Evolutionary conservation across 2,797 vertebrate species (phyloP).

Genomic region (Lutjanus argentimaculatus): DNA sequence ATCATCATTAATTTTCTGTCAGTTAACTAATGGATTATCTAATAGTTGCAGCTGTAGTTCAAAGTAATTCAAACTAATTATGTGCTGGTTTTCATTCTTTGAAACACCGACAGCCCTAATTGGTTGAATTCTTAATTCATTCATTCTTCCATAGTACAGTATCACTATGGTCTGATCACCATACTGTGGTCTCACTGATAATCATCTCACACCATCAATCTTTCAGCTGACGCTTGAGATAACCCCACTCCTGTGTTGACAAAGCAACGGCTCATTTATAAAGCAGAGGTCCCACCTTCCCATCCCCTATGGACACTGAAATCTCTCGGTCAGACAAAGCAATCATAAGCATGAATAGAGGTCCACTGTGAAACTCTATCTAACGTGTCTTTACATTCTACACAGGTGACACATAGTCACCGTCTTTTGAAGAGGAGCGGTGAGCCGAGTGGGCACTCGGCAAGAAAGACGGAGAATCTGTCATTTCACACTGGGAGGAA

Average conservation of each 20-base stretch:
- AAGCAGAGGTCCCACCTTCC: slow-evolving; percentile 75
- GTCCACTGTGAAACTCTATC: slow-evolving; percentile 79
- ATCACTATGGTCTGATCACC: slow-evolving; percentile 29
- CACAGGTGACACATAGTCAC: slow-evolving; percentile 80
- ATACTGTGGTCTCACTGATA: slow-evolving; percentile 71
- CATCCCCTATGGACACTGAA: slow-evolving; percentile 79
- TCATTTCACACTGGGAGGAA: slow-evolving; percentile 82
- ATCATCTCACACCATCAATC: slow-evolving; percentile 77
- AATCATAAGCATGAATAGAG: slow-evolving; percentile 81
- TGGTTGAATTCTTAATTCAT: slow-evolving; percentile 15
- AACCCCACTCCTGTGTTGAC: slow-evolving; percentile 77
- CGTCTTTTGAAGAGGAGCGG: slow-evolving; percentile 74
- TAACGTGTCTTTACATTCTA: slow-evolving; percentile 73
- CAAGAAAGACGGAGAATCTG: slow-evolving; percentile 79
- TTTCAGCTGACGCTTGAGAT: slow-evolving; percentile 77
- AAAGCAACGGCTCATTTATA: slow-evolving; percentile 82
- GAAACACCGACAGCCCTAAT: neutral
- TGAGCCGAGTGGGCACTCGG: slow-evolving; percentile 76
- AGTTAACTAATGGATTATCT: neutral
- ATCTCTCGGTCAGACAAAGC: slow-evolving; percentile 80
- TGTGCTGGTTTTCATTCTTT: neutral
- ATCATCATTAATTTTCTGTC: neutral
- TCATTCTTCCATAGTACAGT: slow-evolving; percentile 49
- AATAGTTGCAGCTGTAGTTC: neutral
- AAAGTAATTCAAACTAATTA: neutral